Base-by-base conservation (phyloP, 2,797 vertebrate species). In the Hoplostethus atlanticus region DNA sequence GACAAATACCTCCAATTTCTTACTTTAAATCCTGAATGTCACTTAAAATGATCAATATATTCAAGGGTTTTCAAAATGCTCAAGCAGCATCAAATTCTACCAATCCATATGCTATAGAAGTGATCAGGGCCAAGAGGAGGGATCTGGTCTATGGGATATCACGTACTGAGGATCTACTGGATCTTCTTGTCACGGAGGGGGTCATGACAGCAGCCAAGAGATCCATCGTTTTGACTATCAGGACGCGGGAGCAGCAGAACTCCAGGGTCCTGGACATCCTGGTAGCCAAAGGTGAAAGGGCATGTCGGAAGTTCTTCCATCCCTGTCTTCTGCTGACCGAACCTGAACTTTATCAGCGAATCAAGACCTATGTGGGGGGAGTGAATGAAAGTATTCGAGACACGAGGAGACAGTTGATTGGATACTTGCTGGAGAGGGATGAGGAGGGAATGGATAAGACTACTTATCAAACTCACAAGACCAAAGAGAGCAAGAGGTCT, bases 271-370 rank as follows among this genome's bases (percentile, higher is more conserved):
- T 96, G 79, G 94, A 95, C 61, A 82, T 91, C n/a, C 68, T 96
- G 16, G 79, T 95, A 68, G 94, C 93, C 63, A 93, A 90, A 79
- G 95, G 96, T 60, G 96, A 97, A 86, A 71, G 90, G 72, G 95
- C 95, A 1, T 96, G 95, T 64, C 90, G 93, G 3, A 93, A 95
- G 40, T 96, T 96, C 82, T 96, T 96, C 70, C 93, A 96, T 61
- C 95, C 96, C 0, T 96, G 94, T 84, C 90, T 97, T 55, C 95
- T 95, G 90, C 69, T 91, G 74, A 87, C 91, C 17, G 94, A 97
- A 78, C 96, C 96, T 13, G 84, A 89, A 58, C 90, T 96, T 53
- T 96, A 96, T 31, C 87, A 87, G 21, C 84, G 71, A 16, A 92
- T 96, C 15, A 94, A 91, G 80, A 87, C 83, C 59, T 94, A 95